Conservation (phyloP, 2,888 invertebrate species). For the Xylocampa areola region DNA sequence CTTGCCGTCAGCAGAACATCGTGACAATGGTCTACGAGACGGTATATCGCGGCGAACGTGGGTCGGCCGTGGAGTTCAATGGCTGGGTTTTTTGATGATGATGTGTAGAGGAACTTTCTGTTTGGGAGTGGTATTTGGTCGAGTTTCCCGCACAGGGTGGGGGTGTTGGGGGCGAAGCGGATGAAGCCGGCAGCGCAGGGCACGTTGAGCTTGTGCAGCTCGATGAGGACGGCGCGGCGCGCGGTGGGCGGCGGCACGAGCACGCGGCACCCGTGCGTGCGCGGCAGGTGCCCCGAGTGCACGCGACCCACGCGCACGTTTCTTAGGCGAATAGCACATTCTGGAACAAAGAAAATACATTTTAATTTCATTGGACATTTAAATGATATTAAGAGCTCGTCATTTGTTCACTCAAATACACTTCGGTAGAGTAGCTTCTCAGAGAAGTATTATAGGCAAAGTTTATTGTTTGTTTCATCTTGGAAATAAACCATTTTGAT, state of each 20-base stretch:
- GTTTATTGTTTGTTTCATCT: too few relatives aligned
- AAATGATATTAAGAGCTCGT: too few relatives aligned
- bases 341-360: conserved; percentile 82
- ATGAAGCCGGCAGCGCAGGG: conserved; percentile 91
- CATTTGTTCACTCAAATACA: too few relatives aligned
- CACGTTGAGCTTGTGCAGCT: conserved; percentile 92
- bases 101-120: conserved; percentile 90
- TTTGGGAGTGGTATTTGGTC: conserved; percentile 91
- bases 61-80: conserved; percentile 91
- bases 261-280: conserved; percentile 87
- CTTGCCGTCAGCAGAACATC: conserved; percentile 91
- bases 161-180: conserved; percentile 87
- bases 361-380: neutral
- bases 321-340: conserved; percentile 89
- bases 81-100: conserved; percentile 84
- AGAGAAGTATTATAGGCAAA: too few relatives aligned
- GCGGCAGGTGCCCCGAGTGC: conserved; percentile 88
- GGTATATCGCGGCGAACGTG: conserved; percentile 91
- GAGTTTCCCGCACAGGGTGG: conserved; percentile 91
- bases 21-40: conserved; percentile 93
- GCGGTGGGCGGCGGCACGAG: conserved; percentile 84
- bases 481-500: too few relatives aligned
- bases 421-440: too few relatives aligned
- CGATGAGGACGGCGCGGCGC: conserved; percentile 90
- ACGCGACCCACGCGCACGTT: conserved; percentile 81